Conservation (phyloP, 1,140 invertebrate species). For the Diorhabda carinulata region DNA sequence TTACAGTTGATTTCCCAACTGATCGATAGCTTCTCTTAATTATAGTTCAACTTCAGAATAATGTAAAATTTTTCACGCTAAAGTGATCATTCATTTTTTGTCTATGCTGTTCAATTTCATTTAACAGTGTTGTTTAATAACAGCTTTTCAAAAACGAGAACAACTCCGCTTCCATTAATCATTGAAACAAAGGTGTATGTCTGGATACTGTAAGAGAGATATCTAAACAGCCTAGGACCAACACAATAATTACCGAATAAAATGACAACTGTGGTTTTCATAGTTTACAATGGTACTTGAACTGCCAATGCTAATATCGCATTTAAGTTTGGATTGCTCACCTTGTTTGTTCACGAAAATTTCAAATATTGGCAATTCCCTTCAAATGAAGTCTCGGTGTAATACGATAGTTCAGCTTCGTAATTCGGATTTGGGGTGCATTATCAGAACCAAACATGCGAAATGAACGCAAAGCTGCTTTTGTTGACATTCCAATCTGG, state of each 20-base stretch:
- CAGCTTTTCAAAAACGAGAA: too few species aligned
- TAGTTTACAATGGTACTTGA: not conserved
- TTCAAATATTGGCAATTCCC: not conserved
- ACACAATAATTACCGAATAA: not conserved
- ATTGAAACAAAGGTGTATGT: too few species aligned
- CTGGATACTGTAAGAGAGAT: too few species aligned
- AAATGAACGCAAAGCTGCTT: not conserved
- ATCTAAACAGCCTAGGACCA: not conserved
- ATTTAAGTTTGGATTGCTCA: not conserved
- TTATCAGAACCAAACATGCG: not conserved
- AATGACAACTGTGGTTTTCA: not conserved
- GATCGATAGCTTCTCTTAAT: too few species aligned
- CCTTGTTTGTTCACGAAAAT: slow-evolving; percentile 1
- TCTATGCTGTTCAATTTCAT: too few species aligned
- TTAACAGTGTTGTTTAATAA: too few species aligned
- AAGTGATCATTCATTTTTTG: too few species aligned
- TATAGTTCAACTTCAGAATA: too few species aligned
- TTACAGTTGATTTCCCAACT: too few species aligned
- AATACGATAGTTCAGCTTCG: not conserved
- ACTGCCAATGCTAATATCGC: not conserved
- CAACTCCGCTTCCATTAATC: too few species aligned
- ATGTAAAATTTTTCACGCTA: too few species aligned
- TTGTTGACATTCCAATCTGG: not conserved
- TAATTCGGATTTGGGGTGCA: not conserved
- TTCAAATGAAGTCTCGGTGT: not conserved